phyloP scores from a whole-genome alignment of 1,140 invertebrate genomes.

The Lucilia sericata region DNA sequence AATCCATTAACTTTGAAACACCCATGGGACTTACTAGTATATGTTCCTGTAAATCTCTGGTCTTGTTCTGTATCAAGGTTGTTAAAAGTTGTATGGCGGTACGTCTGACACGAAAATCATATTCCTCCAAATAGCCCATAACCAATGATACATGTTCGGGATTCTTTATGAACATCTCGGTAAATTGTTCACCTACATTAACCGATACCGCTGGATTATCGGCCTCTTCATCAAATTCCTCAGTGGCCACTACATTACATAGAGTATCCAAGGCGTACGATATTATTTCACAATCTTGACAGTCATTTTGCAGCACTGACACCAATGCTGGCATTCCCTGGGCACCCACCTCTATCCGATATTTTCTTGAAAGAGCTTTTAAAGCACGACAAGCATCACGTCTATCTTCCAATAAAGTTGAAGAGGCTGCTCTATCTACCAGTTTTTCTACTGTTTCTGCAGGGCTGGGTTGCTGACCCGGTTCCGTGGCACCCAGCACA shows the following conservation, averaged over 20 bases:
- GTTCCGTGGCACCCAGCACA: conserved; percentile 84
- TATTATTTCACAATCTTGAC: conserved; percentile 90
- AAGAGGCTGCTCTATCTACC: conserved; percentile 91
- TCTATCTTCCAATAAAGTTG: conserved; percentile 93
- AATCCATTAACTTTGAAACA: conserved; percentile 97
- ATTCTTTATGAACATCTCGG: conserved; percentile 98
- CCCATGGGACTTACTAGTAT: conserved; percentile 95
- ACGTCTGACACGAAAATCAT: conserved; percentile 90
- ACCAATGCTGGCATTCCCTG: conserved; percentile 90
- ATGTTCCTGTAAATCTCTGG: conserved; percentile 95
- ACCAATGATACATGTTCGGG: conserved; percentile 87
- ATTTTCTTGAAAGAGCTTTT: conserved; percentile 93
- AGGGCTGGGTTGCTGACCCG: conserved; percentile 78
- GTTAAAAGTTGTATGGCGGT: conserved; percentile 89
- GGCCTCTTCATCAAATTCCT: conserved; percentile 86
- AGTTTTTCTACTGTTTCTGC: conserved; percentile 94
- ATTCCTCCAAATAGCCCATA: conserved; percentile 92
- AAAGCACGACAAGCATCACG: conserved; percentile 96
- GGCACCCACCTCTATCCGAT: conserved; percentile 94
- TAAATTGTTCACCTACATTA: conserved; percentile 93
- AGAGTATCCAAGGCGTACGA: conserved; percentile 92
- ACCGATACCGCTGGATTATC: conserved; percentile 72
- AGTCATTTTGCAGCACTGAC: conserved; percentile 81
- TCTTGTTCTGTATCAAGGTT: conserved; percentile 82
- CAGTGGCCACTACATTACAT: conserved; percentile 88